Evolutionary conservation across 2,797 vertebrate species (phyloP).

Genomic region (Mico argentatus): DNA sequence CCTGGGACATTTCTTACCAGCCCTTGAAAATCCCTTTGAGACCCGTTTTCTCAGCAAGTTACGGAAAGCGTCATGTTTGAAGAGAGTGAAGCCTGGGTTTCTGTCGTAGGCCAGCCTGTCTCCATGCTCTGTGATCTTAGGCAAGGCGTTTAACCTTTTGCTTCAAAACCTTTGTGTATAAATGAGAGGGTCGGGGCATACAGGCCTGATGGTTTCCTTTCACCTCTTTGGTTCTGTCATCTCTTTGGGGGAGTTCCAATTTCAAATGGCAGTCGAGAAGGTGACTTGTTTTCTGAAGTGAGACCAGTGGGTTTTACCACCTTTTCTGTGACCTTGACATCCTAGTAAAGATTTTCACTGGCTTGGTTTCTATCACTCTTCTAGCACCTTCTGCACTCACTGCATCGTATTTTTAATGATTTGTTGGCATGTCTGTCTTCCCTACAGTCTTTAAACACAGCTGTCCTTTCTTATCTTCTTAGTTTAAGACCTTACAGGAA

Average conservation of each 20-base stretch:
- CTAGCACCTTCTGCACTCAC: neutral
- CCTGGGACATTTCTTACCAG: neutral
- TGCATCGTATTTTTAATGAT: neutral
- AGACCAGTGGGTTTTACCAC: neutral
- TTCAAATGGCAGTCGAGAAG: neutral
- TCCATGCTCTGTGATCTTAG: neutral
- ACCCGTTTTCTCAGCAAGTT: neutral
- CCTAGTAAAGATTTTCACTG: neutral
- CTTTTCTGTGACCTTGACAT: neutral
- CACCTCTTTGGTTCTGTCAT: neutral
- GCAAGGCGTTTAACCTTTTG: neutral
- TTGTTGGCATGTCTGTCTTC: neutral
- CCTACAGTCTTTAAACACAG: neutral
- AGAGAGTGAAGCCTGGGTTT: neutral
- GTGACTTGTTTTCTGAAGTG: neutral
- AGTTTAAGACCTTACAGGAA: neutral
- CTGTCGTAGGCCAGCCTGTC: neutral
- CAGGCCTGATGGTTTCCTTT: neutral
- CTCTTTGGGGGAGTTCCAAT: neutral
- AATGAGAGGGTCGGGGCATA: neutral
- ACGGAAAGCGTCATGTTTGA: neutral
- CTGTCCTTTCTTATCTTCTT: neutral
- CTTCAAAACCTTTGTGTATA: neutral
- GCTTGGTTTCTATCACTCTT: neutral
- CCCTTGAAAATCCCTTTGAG: neutral